phyloP scores from a whole-genome alignment of 2,888 invertebrate species.

The Scaptomyza caliginosa region DNA sequence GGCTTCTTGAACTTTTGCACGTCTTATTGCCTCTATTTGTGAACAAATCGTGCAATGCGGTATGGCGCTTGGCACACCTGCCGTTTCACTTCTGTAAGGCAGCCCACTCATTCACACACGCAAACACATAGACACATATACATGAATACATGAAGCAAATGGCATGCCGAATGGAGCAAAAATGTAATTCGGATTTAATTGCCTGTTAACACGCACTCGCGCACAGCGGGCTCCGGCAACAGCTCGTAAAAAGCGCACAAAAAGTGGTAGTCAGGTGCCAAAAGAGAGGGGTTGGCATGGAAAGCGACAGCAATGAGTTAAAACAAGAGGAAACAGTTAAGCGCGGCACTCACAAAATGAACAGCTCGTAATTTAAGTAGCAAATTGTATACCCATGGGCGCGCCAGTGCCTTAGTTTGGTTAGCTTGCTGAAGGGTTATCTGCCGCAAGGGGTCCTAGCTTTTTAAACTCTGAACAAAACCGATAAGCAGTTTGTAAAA shows the following conservation, averaged over 20 bases:
- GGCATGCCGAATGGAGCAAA: constrained; percentile 67
- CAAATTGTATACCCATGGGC: constrained; percentile 49
- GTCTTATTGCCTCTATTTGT: constrained; percentile 59
- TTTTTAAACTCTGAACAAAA: constrained; percentile 20
- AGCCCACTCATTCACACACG: constrained; percentile 27
- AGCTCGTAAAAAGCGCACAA: constrained; percentile 70
- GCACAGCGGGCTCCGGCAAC: constrained; percentile 71
- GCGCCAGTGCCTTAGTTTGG: constrained; percentile 11
- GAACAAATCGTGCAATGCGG: constrained; percentile 60
- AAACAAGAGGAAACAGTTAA: constrained; percentile 67
- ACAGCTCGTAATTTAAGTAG: constrained; percentile 74
- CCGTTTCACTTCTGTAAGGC: constrained; percentile 59
- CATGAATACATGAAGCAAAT: constrained; percentile 39
- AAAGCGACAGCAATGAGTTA: constrained; percentile 55
- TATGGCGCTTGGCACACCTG: constrained; percentile 71
- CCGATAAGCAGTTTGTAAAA: constrained; percentile 32
- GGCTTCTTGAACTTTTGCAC: constrained; percentile 65
- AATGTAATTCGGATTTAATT: constrained; percentile 80
- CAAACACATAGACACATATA: constrained; percentile 3
- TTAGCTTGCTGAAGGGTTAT: constrained; percentile 18
- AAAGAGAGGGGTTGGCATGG: constrained; percentile 3
- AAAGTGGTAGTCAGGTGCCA: constrained; percentile 37
- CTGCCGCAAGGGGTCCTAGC: constrained; percentile 24
- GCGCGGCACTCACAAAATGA: constrained; percentile 72
- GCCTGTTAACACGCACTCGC: constrained; percentile 81